Evolutionary conservation across 1,140 invertebrate genomes (phyloP), one percentile per base, ranked within the genome.

Genomic region (Cotesia typhae): DNA sequence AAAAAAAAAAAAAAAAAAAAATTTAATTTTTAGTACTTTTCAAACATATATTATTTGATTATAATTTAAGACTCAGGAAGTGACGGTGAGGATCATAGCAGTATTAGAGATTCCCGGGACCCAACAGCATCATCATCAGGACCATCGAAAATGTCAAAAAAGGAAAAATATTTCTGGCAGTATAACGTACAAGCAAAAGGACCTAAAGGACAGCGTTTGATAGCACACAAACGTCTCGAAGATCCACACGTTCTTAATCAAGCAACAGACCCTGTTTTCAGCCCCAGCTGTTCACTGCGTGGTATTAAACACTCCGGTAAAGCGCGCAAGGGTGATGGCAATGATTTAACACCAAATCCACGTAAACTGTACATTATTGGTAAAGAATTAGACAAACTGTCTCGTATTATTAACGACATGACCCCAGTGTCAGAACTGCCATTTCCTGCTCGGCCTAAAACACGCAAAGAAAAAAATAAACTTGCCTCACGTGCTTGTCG

Each of bases 181-280:
- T 99, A 99, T 82, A 99, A 99, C 87, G 95, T 98, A 4, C 97
- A 99, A 87, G 96, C 96, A 1, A 99, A 99, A 89, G 97, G 97
- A 1, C 97, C 97, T 3, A 99, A 98, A 87, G 95, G 96, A 59
- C 94, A 96, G 80, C 88, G 95, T 77, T 86, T 96, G 47, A 91
- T 94, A 28, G 89, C 95, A 73, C 92, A 94, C 81, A 92, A 93
- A 4, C 92, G 95, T 79, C 90, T 93, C 20, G 92, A 95, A 81
- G 95, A 98, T 89, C 96, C 97, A n/a, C 96, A 98, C 87, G 91
- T 95, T 14, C 87, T 98, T 52, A 94, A 96, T 81, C 92, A 94
- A 80, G 92, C 95, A 6, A 95, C 94, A 37, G 96, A 98, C 89
- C 96, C 96, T 1, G 96, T 98, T 7, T 97, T 97, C 83, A 96